phyloP scores from a whole-genome alignment of 2,113 vertebrate species.

The Dicaeum eximium region DNA sequence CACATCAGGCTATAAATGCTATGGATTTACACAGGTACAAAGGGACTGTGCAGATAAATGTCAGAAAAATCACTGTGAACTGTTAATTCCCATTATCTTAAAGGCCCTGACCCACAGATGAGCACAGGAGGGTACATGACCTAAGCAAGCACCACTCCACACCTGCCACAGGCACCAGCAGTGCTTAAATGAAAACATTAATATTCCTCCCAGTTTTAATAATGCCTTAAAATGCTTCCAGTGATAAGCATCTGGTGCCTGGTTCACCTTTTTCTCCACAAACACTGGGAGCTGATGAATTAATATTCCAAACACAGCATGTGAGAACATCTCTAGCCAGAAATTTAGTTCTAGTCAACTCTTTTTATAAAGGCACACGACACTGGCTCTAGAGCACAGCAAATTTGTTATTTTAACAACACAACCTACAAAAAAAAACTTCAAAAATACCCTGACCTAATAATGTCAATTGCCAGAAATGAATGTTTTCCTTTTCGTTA shows the following conservation, averaged over 20 bases:
- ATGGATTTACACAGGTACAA: not conserved
- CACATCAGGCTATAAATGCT: not conserved
- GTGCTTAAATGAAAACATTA: not conserved
- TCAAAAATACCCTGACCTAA: slow-evolving; percentile 39
- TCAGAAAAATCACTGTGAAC: not conserved
- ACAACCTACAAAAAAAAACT: not conserved
- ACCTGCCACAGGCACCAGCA: not conserved
- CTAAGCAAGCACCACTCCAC: not conserved
- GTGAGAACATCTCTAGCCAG: not conserved
- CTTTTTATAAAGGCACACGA: not conserved
- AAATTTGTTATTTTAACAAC: slow-evolving; percentile 4
- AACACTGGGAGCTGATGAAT: not conserved
- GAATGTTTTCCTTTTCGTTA: not conserved
- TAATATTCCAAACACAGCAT: not conserved
- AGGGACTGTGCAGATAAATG: not conserved
- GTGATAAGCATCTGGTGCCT: not conserved
- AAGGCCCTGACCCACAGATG: not conserved
- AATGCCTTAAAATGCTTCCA: not conserved
- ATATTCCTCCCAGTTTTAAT: not conserved
- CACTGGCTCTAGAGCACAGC: not conserved
- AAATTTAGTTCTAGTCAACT: not conserved
- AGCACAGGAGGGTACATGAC: not conserved
- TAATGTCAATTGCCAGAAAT: slow-evolving; percentile 41
- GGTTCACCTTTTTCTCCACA: not conserved
- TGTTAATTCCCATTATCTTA: not conserved